Base-by-base conservation (phyloP, 2,797 vertebrate genomes). In the Sebastes flavidus region DNA sequence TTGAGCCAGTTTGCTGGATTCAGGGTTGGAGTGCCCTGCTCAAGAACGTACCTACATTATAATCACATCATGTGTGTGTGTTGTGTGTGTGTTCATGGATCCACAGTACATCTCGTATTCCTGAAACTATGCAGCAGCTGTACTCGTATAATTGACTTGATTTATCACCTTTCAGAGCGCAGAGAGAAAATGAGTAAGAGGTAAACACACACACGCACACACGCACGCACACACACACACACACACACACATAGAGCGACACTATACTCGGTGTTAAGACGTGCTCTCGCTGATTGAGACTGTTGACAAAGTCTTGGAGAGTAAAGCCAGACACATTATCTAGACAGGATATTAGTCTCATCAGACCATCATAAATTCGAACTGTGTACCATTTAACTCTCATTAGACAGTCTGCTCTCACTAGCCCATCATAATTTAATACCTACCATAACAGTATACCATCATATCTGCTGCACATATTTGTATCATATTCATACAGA, bases 321-420 rank as follows among this genome's bases (percentile, higher is more conserved):
- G 36, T 6, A 34, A 60, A 83, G 25, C 69, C 85, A 90, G 83
- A 86, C 77, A 82, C 80, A 80, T 67, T 65, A 91, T 89, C 70
- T 74, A n/a, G 54, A 85, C 78, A 87, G 88, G 91, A 91, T 90
- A 89, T 88, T 87, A 83, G 79, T 76, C 79, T 87, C 90, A 92
- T 92, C 89, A 88, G 89, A 93, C 89, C 91, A 92, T 91, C 91
- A 93, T 91, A 89, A 84, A 92, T 80, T 74, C 59, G 18, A 78
- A 79, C 49, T 61, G 72, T 77, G 77, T 30, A 80, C 66, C 55
- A 75, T 87, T 88, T 84, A 66, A 75, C 78, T 77, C 81, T 82
- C 72, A 88, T 90, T 87, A 84, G 24, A 80, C 59, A 74, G 73
- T 52, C 30, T 77, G 72, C 68, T 76, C 68, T 84, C 85, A 87